Base-by-base conservation (phyloP, 37 sponge, comb jelly and placozoan species). In the Halisarca cf. caerulea region DNA sequence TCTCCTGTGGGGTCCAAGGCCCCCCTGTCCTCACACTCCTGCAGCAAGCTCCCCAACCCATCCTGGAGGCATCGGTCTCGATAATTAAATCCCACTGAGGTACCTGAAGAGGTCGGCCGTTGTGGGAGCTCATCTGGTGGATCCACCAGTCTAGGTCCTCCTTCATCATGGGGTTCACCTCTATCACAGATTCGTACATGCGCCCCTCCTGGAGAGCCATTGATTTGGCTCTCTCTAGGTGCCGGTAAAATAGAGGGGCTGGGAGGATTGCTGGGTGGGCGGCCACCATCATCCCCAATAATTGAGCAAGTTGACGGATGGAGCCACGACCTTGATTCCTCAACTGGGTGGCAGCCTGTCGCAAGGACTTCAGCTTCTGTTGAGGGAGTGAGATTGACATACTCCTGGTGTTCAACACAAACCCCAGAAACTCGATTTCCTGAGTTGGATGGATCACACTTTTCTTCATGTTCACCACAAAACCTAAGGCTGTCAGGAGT, bases 1-100 rank as follows among this genome's bases (percentile, higher is more conserved):
- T 17, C 42, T 91, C 85, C 33, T 25, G 36, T 40, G 51, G 40
- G 11, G 91, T 68, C 91, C 91, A 90, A 3, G 77, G 87, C 2
- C 91, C 91, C 21, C 84, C 84, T 8, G 91, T 90, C 32, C 39
- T 58, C 2, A 55, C 43, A 32, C 80, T 61, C 59, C 35, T 32
- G 54, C 91, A 86, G 42, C 17, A 27, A 0, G 85, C 87, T 2
- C 84, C 87, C 87, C 91, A 86, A 3, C 85, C 92, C 45, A 24
- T 58, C 2, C 14, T 11, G 58, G 91, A 90, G 25, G 91, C 87
- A 40, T 86, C 87, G 17, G 91, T 70, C 80, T 78, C 79, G 44
- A 84, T 47, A 23, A 34, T 64, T 17, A 83, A 15, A 24, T 66
- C 71, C 38, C 14, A 45, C 34, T 24, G 39, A 24, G n/a, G 15